Percentiles rank a stretch among this genome's conserved stretches.
Evolutionary conservation across 2,888 invertebrate genomes (phyloP).

Genomic region (Rosalia funebris): DNA sequence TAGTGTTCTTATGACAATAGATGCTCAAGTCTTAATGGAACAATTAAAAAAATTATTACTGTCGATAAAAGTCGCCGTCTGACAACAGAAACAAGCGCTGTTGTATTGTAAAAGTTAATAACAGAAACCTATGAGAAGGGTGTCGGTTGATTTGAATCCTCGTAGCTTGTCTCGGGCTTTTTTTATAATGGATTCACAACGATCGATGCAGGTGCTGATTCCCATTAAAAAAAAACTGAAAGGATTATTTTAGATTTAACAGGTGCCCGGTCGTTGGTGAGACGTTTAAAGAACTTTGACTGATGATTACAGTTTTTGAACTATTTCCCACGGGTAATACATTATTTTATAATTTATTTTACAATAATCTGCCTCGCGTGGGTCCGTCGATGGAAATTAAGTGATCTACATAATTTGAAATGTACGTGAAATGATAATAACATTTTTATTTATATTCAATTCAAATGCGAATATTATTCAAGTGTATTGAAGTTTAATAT

Average conservation of each 20-base stretch:
- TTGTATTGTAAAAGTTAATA: slow-evolving; percentile 27
- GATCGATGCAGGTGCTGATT: slow-evolving; percentile 37
- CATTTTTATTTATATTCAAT: too few relatives aligned
- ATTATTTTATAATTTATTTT: slow-evolving; percentile 14
- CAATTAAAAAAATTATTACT: too few relatives aligned
- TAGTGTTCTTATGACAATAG: too few relatives aligned
- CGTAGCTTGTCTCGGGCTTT: slow-evolving; percentile 32
- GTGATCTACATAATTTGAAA: too few relatives aligned
- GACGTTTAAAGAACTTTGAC: slow-evolving; percentile 36
- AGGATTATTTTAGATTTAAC: slow-evolving; percentile 50
- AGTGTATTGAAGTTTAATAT: too few relatives aligned
- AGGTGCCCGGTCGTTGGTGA: slow-evolving; percentile 42
- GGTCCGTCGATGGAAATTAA: not conserved
- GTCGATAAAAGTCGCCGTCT: too few relatives aligned
- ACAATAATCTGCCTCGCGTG: slow-evolving; percentile 8
- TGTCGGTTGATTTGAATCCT: slow-evolving; percentile 28
- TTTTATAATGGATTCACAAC: slow-evolving; percentile 34
- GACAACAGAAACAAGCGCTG: too few relatives aligned
- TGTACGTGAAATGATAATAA: too few relatives aligned
- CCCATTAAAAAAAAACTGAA: slow-evolving; percentile 39
- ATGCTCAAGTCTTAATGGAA: too few relatives aligned
- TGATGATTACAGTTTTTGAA: slow-evolving; percentile 33
- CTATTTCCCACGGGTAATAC: slow-evolving; percentile 32
- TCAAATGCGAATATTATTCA: too few relatives aligned
- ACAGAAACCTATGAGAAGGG: slow-evolving; percentile 16